phyloP scores from a whole-genome alignment of 2,113 vertebrate species.

The Tor tambroides region DNA sequence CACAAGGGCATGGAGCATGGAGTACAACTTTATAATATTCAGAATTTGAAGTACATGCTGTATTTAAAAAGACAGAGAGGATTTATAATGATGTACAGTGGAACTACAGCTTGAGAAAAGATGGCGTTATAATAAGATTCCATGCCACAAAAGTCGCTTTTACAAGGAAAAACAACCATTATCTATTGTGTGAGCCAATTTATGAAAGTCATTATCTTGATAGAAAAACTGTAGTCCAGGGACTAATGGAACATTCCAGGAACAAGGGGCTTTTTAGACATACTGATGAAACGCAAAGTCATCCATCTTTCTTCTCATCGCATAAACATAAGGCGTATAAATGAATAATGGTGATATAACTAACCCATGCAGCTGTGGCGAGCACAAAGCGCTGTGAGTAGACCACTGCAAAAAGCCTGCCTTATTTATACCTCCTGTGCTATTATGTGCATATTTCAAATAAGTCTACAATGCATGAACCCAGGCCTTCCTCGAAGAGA shows the following conservation, averaged over 20 bases:
- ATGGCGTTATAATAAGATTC: slow-evolving; percentile 39
- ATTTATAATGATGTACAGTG: slow-evolving; percentile 14
- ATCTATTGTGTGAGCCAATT: slow-evolving; percentile 49
- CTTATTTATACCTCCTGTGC: slow-evolving; percentile 45
- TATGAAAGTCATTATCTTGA: slow-evolving; percentile 49
- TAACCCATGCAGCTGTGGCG: slow-evolving; percentile 57
- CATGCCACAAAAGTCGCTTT: slow-evolving; percentile 27
- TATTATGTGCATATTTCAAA: slow-evolving; percentile 40
- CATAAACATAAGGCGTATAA: slow-evolving; percentile 65
- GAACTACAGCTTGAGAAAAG: not conserved
- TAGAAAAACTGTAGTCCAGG: slow-evolving; percentile 50
- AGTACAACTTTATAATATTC: not conserved
- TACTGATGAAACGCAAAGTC: slow-evolving; percentile 55
- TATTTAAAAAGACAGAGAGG: not conserved
- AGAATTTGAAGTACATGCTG: not conserved
- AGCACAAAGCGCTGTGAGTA: slow-evolving; percentile 48
- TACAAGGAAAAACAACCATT: slow-evolving; percentile 34
- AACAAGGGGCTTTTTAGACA: slow-evolving; percentile 53
- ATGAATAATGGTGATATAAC: slow-evolving; percentile 64
- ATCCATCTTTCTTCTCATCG: slow-evolving; percentile 53
- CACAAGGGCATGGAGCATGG: not conserved
- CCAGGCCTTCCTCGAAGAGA: not conserved
- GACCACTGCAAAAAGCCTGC: slow-evolving; percentile 42
- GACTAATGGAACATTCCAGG: slow-evolving; percentile 55
- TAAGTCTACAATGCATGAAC: slow-evolving; percentile 22